Evolutionary conservation across 1,140 invertebrate genomes (phyloP).

Genomic region (Drosophila seguyi): DNA sequence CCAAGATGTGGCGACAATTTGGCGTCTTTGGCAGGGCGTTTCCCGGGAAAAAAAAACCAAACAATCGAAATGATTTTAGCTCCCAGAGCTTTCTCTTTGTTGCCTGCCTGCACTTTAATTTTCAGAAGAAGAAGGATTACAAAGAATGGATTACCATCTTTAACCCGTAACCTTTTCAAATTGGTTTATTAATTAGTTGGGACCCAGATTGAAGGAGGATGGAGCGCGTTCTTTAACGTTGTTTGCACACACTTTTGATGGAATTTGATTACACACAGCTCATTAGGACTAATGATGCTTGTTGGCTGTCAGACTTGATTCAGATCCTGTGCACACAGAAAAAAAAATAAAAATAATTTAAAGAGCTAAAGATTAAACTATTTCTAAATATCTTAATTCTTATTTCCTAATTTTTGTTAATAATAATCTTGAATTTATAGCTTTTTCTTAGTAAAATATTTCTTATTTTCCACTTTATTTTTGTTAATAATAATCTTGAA

Average conservation of each 20-base stretch:
- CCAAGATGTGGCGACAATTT: constrained; percentile 45
- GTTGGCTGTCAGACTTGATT: constrained; percentile 62
- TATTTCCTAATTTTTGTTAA: accelerated
- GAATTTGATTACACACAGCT: constrained; percentile 77
- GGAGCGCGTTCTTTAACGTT: constrained; percentile 41
- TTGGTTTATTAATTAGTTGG: constrained; percentile 73
- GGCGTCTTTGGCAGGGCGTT: constrained; percentile 20
- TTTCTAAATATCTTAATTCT: too few species aligned
- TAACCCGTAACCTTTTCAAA: constrained; percentile 48
- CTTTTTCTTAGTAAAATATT: neutral
- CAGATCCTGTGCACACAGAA: constrained; percentile 12
- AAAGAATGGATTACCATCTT: too few species aligned
- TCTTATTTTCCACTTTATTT: too few species aligned
- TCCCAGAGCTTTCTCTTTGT: constrained; percentile 7
- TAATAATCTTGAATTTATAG: neutral
- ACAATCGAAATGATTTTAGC: constrained; percentile 36
- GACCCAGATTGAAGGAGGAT: constrained; percentile 5
- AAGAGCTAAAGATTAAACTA: neutral
- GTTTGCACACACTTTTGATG: constrained; percentile 65
- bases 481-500: neutral
- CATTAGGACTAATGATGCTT: constrained; percentile 81
- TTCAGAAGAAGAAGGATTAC: too few species aligned
- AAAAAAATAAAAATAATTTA: neutral
- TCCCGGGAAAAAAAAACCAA: neutral
- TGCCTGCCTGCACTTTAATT: constrained; percentile 1